These are phyloP conservation scores for Drosophila yooni DNA, from an alignment of 2,888 invertebrate species.

Conservation along the genomic window DNA sequence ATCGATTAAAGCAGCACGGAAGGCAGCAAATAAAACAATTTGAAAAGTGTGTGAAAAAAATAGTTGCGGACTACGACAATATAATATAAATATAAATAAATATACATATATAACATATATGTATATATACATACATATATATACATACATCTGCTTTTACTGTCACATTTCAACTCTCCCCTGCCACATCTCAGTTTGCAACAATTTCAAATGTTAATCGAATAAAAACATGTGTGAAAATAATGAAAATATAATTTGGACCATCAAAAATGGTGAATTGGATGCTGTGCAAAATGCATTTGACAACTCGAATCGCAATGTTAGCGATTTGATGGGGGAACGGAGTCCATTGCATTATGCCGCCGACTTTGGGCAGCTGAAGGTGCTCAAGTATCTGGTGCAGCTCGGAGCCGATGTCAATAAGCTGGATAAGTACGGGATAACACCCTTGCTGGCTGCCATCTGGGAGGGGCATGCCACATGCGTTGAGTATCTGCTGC, in stretches of 20 bases:
- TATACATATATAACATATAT: not conserved
- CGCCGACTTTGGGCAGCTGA: conserved; percentile 97
- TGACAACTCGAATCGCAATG: conserved; percentile 85
- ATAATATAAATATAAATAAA: not conserved
- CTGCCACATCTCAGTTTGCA: conserved; percentile 3
- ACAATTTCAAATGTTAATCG: not conserved
- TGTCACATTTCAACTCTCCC: not conserved
- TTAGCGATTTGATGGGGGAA: conserved; percentile 94
- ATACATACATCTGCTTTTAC: not conserved
- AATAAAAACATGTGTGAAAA: conserved; percentile 18
- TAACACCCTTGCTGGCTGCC: conserved; percentile 96
- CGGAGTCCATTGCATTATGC: conserved; percentile 96
- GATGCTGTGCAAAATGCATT: conserved; percentile 41
- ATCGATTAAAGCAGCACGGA: not conserved
- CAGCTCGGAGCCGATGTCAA: conserved; percentile 96
- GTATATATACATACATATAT: not conserved
- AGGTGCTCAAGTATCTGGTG: conserved; percentile 94
- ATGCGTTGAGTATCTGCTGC: conserved; percentile 94
- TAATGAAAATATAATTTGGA: conserved; percentile 51
- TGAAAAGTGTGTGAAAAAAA: not conserved
- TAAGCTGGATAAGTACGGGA: conserved; percentile 97
- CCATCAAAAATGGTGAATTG: conserved; percentile 49
- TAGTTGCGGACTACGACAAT: not conserved
- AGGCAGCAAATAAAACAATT: not conserved
- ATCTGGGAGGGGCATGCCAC: conserved; percentile 98